Percentiles rank a stretch among this genome's conserved stretches.
These are phyloP conservation scores for Trissolcus japonicus DNA, from an alignment of 2,888 invertebrate species.

Conservation along the genomic window DNA sequence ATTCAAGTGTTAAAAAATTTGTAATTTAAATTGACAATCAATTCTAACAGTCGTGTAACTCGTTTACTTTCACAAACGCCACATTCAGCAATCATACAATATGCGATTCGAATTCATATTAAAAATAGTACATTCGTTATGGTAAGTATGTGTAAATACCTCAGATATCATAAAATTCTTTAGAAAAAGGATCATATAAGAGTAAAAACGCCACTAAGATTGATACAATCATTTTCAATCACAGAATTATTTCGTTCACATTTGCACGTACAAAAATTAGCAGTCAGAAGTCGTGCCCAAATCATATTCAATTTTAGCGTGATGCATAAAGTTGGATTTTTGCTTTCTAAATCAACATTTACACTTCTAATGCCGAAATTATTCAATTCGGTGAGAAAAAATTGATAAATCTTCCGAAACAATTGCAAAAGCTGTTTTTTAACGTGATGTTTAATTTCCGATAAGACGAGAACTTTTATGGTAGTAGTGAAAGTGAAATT, in stretches of 20 bases:
- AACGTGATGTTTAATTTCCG: no score
- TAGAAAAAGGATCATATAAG: constrained; percentile 36
- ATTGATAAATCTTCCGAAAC: no score
- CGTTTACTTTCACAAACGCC: constrained; percentile 1
- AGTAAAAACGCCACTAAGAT: constrained; percentile 24
- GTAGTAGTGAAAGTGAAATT: no score
- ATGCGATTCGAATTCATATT: constrained; percentile 1
- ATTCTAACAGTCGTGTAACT: background rate
- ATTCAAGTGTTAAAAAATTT: no score
- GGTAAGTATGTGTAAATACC: constrained; percentile 18
- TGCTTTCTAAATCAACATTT: no score
- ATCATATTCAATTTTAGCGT: constrained; percentile 28
- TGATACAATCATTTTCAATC: no score
- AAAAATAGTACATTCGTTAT: constrained; percentile 5
- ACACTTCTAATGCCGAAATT: no score
- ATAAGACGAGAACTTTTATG: no score
- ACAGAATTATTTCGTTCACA: no score
- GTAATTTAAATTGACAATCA: background rate
- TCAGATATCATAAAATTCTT: constrained; percentile 17
- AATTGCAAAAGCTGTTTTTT: no score
- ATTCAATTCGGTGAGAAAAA: no score
- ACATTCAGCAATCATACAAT: constrained; percentile 11
- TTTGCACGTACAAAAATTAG: no score
- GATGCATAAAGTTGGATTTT: constrained; percentile 11
- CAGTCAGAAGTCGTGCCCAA: background rate